Evolutionary conservation across 2,113 vertebrate genomes (phyloP).

Genomic region (Albula glossodonta): DNA sequence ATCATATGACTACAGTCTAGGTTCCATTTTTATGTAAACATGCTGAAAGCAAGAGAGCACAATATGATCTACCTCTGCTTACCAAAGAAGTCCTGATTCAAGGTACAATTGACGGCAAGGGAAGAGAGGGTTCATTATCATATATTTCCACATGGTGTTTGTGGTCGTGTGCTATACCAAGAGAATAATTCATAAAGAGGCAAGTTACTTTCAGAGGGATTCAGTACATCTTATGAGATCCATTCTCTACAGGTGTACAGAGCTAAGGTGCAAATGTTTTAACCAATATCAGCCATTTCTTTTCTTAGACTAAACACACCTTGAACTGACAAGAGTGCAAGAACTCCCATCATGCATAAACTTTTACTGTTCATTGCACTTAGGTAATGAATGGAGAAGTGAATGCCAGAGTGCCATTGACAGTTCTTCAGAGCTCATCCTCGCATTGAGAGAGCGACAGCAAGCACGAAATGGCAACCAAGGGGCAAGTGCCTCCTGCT

Average conservation of each 20-base stretch:
- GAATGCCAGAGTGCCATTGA: slow-evolving; percentile 69
- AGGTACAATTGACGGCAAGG: too few species aligned
- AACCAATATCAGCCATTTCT: neutral
- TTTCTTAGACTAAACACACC: neutral
- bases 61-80: too few species aligned
- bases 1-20: too few species aligned
- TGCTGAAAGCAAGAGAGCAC: too few species aligned
- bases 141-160: too few species aligned
- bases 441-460: slow-evolving; percentile 62
- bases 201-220: too few species aligned
- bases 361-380: neutral
- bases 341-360: neutral
- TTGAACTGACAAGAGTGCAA: slow-evolving; percentile 1
- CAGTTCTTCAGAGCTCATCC: slow-evolving; percentile 56
- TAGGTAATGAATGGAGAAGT: slow-evolving; percentile 70
- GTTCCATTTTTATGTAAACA: too few species aligned
- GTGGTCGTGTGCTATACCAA: too few species aligned
- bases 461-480: slow-evolving; percentile 62
- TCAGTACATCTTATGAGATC: too few species aligned
- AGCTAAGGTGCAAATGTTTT: neutral
- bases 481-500: slow-evolving; percentile 64
- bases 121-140: too few species aligned
- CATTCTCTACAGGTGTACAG: neutral
- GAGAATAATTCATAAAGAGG: too few species aligned
- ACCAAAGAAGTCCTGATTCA: too few species aligned